Evolutionary conservation across 2,113 vertebrate species (phyloP).

Genomic region (Grammomys surdaster): DNA sequence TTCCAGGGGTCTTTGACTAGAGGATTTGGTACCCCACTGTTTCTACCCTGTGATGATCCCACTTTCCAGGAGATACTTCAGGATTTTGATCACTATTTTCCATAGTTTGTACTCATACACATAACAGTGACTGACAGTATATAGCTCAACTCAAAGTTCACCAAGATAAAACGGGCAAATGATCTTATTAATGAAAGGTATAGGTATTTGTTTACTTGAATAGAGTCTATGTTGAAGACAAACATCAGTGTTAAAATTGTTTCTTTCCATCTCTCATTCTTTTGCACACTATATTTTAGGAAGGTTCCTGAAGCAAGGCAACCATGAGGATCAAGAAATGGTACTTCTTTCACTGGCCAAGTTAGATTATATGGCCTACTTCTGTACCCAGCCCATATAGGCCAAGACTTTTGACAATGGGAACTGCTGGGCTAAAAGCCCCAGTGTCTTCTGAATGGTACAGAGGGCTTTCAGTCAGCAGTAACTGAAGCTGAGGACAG

Average conservation of each 20-base stretch:
- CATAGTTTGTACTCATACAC: not conserved
- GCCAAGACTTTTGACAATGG: not conserved
- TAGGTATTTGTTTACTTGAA: not conserved
- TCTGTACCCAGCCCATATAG: not conserved
- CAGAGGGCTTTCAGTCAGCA: not conserved
- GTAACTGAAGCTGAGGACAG: not conserved
- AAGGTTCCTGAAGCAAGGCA: not conserved
- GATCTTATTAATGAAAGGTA: conserved; percentile 32
- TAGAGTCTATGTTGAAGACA: not conserved
- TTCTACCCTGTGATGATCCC: not conserved
- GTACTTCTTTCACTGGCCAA: not conserved
- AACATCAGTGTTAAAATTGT: not conserved
- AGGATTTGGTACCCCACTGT: not conserved
- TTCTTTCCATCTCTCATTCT: not conserved
- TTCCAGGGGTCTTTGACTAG: not conserved
- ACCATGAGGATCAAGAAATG: not conserved
- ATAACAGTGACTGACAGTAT: not conserved
- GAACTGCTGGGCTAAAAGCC: not conserved
- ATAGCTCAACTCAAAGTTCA: not conserved
- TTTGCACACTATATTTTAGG: not conserved
- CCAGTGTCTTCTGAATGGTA: not conserved
- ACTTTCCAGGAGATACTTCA: not conserved
- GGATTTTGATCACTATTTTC: not conserved
- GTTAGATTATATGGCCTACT: not conserved
- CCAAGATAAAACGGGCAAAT: not conserved